Evolutionary conservation across 2,888 invertebrate species (phyloP).

Genomic region (Dinocampus coccinellae): DNA sequence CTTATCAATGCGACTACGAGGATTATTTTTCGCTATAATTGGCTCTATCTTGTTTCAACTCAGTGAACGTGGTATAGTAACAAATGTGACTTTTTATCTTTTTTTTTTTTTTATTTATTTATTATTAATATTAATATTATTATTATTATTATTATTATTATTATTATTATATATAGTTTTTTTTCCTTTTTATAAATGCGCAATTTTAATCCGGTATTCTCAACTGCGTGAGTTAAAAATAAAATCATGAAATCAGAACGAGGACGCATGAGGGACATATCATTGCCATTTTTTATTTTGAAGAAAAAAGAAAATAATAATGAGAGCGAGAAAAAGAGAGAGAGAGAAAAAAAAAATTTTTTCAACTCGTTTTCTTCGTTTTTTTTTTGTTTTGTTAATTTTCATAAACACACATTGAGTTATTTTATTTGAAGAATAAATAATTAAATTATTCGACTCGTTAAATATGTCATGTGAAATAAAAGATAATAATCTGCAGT

Average conservation of each 20-base stretch:
- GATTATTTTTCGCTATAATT: slow-evolving; percentile 2
- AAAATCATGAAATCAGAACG: slow-evolving; percentile 21
- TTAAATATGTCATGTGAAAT: neutral
- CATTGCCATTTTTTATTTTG: slow-evolving; percentile 20
- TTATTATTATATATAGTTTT: neutral
- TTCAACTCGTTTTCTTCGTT: neutral
- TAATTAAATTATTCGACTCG: neutral
- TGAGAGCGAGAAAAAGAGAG: too few species aligned
- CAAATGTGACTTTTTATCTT: neutral
- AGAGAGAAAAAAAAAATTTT: neutral
- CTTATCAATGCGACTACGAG: slow-evolving; percentile 1
- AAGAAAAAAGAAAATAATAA: slow-evolving; percentile 26
- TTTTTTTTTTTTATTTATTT: neutral
- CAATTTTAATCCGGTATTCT: slow-evolving; percentile 10
- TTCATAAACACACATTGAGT: neutral
- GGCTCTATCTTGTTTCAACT: slow-evolving; percentile 5
- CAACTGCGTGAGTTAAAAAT: slow-evolving; percentile 4
- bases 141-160: slow-evolving; percentile 12
- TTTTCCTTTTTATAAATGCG: neutral
- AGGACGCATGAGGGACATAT: slow-evolving; percentile 29
- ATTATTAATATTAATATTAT: too few species aligned
- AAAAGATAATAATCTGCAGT: slow-evolving; percentile 2
- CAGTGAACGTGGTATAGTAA: neutral
- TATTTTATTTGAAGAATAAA: neutral
- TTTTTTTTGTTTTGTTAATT: neutral